These are phyloP conservation scores for Tetanocera ferruginea DNA, from an alignment of 2,888 invertebrate species.

Conservation along the genomic window DNA sequence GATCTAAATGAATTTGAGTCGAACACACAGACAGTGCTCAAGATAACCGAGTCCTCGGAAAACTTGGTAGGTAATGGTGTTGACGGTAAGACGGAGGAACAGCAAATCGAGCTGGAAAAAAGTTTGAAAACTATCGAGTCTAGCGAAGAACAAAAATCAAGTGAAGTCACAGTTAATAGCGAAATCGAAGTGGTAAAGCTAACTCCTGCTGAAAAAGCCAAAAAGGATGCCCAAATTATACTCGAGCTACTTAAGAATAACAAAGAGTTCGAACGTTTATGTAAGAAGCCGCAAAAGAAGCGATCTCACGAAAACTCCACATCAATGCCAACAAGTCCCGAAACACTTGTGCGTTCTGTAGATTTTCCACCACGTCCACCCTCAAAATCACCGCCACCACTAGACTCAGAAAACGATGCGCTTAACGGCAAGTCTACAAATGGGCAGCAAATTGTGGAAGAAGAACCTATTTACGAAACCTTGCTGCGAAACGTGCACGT, in stretches of 20 bases:
- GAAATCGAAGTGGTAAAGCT: conserved; percentile 35
- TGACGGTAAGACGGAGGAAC: conserved; percentile 43
- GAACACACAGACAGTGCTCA: conserved; percentile 69
- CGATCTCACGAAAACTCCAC: conserved; percentile 57
- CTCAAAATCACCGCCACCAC: conserved; percentile 66
- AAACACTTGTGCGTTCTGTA: conserved; percentile 39
- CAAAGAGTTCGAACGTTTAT: conserved; percentile 83
- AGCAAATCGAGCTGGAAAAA: conserved; percentile 40
- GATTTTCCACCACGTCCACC: conserved; percentile 66
- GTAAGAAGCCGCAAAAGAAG: conserved; percentile 79
- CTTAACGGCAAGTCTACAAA: conserved; percentile 11
- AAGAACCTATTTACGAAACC: conserved; percentile 69
- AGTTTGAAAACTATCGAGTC: conserved; percentile 36
- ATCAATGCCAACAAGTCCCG: conserved; percentile 48
- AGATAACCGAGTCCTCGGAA: conserved; percentile 78
- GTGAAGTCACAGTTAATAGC: neutral
- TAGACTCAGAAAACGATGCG: conserved; percentile 56
- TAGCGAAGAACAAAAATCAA: neutral
- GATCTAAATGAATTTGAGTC: conserved; percentile 74
- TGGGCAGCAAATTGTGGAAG: conserved; percentile 37
- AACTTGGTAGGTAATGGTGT: conserved; percentile 65
- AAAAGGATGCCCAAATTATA: conserved; percentile 74
- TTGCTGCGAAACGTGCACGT: conserved; percentile 69
- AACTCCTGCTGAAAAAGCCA: conserved; percentile 76
- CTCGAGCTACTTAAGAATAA: conserved; percentile 87